phyloP scores from a whole-genome alignment of 2,797 vertebrate genomes.

The Anniella stebbinsi region DNA sequence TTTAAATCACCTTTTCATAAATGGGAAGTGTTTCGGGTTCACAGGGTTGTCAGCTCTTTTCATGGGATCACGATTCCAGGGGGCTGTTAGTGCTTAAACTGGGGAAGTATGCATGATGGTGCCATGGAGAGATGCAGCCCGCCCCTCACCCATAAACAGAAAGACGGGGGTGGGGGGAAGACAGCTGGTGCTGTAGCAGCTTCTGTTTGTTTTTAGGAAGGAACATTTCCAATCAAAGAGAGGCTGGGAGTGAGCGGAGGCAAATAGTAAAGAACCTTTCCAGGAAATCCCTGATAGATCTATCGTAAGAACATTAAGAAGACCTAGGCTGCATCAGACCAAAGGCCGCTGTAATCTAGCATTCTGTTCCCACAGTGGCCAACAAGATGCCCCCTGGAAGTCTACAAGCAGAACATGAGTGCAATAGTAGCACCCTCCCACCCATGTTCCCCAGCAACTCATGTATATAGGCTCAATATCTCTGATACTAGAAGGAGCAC shows the following conservation, averaged over 20 bases:
- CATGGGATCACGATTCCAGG: not conserved
- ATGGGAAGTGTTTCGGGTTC: constrained; percentile 17
- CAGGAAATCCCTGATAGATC: not conserved
- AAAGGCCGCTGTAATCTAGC: too few species aligned
- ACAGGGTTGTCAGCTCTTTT: not conserved
- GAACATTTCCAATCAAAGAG: not conserved
- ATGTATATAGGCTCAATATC: too few species aligned
- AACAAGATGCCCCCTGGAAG: too few species aligned
- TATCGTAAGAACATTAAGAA: not conserved
- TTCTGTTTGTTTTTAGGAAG: not conserved
- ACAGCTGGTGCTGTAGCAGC: not conserved
- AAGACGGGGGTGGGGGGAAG: too few species aligned
- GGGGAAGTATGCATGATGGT: not conserved
- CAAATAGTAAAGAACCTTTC: constrained; percentile 1
- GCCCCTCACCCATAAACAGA: not conserved
- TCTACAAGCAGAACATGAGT: too few species aligned
- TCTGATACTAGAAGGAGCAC: too few species aligned
- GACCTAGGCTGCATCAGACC: too few species aligned
- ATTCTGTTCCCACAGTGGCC: too few species aligned
- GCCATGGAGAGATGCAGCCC: not conserved
- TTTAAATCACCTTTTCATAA: constrained; percentile 26
- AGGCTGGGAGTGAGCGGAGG: not conserved
- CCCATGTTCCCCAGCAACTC: too few species aligned
- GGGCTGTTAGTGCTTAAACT: not conserved
- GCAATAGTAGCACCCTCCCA: too few species aligned